Conservation (phyloP, 1,140 invertebrate genomes). For the Adelges cooleyi region DNA sequence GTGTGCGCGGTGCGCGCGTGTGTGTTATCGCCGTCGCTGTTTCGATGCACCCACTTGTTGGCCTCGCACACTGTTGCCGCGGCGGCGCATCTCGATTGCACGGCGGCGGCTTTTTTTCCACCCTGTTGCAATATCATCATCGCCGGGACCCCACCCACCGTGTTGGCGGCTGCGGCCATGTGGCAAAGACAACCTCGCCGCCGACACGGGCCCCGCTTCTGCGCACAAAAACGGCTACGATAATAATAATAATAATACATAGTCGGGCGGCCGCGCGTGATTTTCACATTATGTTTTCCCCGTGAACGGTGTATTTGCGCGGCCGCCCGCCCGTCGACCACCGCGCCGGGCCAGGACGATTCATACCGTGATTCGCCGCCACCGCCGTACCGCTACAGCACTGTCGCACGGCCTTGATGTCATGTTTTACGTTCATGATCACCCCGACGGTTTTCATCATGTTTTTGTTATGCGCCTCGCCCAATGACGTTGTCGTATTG, state of each 20-base stretch:
- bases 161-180: neutral
- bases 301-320: neutral
- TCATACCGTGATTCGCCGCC: neutral
- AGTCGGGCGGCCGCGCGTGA: no score
- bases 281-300: constrained; percentile 8
- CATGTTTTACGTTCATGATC: constrained; percentile 8
- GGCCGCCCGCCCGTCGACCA: neutral
- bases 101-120: constrained; percentile 23
- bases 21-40: neutral
- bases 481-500: neutral
- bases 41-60: constrained; percentile 25
- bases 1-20: neutral
- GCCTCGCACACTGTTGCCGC: constrained; percentile 19
- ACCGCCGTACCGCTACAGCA: neutral
- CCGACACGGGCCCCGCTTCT: neutral
- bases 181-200: constrained; percentile 1
- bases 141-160: constrained; percentile 10
- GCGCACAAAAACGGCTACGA: neutral
- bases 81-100: neutral
- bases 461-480: constrained; percentile 9
- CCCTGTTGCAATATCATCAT: constrained; percentile 12
- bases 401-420: constrained; percentile 1
- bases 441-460: constrained; percentile 15
- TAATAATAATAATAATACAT: no score
- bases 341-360: no score